Conservation (phyloP, 2,113 vertebrate genomes). For the Mobula birostris region DNA sequence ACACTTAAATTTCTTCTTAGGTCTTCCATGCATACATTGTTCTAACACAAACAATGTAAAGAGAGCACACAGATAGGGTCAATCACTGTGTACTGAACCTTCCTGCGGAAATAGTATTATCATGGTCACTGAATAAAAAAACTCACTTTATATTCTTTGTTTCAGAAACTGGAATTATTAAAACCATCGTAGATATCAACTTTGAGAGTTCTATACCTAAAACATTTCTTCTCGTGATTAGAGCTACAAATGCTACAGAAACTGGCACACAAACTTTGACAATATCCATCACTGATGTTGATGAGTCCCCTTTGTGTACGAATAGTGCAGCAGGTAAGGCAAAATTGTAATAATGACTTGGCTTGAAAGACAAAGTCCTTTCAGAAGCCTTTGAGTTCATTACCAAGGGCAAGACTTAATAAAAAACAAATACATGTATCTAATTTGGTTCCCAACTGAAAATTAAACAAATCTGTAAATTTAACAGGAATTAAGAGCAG, state of each 20-base stretch:
- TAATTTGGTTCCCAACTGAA: too few species aligned
- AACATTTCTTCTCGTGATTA: not conserved
- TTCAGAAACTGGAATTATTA: slow-evolving; percentile 35
- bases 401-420: too few species aligned
- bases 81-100: too few species aligned
- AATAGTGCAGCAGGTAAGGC: not conserved
- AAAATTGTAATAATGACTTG: not conserved
- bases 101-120: too few species aligned
- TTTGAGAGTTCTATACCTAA: not conserved
- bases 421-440: too few species aligned
- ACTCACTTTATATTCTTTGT: not conserved
- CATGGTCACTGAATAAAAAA: not conserved
- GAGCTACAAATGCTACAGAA: not conserved
- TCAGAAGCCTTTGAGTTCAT: too few species aligned
- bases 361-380: not conserved
- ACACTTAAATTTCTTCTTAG: too few species aligned
- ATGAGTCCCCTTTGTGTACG: slow-evolving; percentile 7
- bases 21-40: too few species aligned
- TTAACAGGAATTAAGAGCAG: too few species aligned
- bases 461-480: too few species aligned
- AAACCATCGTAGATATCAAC: not conserved
- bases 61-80: too few species aligned
- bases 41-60: too few species aligned
- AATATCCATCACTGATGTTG: not conserved
- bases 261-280: not conserved